Evolutionary conservation across 1,140 invertebrate species (phyloP).

Genomic region (Paraescarpia echinospica): DNA sequence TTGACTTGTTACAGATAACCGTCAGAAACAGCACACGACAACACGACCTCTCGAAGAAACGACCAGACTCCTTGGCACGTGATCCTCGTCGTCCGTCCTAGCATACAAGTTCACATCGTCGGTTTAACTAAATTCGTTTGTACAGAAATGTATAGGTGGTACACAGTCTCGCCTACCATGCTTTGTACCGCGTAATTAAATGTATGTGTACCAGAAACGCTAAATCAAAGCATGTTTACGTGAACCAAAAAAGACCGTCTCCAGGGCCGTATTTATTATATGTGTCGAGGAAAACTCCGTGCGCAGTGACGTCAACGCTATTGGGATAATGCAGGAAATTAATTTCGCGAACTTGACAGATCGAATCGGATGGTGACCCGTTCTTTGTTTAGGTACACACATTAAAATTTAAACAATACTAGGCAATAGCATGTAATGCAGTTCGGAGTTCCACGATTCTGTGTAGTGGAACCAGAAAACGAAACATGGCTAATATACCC

Average conservation of each 20-base stretch:
- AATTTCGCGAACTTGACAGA: not conserved
- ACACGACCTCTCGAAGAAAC: not conserved
- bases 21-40: not conserved
- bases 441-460: not conserved
- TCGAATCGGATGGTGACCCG: not conserved
- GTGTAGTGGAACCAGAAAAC: not conserved
- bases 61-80: not conserved
- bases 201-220: not conserved
- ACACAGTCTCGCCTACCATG: not conserved
- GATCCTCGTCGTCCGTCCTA: not conserved
- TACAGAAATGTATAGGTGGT: not conserved
- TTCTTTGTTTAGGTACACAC: too few species aligned
- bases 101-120: not conserved
- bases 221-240: not conserved
- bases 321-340: not conserved
- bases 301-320: not conserved
- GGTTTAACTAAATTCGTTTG: not conserved
- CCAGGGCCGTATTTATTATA: not conserved
- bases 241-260: not conserved
- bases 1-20: not conserved
- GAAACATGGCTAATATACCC: not conserved
- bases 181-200: not conserved
- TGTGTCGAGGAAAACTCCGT: not conserved
- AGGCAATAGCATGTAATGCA: too few species aligned
- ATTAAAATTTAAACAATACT: too few species aligned